Evolutionary conservation across 2,113 vertebrate species (phyloP).

Genomic region (Ciconia maguari): DNA sequence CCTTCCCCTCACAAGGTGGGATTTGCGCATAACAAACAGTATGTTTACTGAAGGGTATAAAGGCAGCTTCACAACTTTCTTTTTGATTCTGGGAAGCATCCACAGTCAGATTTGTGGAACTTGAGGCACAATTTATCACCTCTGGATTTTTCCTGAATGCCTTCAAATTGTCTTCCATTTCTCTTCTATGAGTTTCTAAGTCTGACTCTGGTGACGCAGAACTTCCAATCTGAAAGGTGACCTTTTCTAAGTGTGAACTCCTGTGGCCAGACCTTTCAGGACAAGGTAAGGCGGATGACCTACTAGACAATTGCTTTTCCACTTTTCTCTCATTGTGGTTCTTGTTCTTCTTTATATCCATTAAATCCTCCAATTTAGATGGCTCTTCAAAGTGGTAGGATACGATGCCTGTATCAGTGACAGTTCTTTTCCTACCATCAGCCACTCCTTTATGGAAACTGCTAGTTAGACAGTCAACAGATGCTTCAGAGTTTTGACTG

Average conservation of each 20-base stretch:
- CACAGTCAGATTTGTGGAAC: background rate
- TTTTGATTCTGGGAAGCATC: background rate
- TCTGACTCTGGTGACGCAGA: conserved; percentile 79
- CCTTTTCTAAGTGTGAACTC: conserved; percentile 66
- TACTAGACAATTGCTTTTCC: background rate
- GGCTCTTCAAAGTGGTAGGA: background rate
- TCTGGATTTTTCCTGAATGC: conserved; percentile 9
- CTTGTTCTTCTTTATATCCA: background rate
- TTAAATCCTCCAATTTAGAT: background rate
- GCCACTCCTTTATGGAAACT: background rate
- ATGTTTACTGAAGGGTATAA: background rate
- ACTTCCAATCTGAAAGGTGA: conserved; percentile 84
- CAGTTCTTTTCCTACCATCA: conserved; percentile 10
- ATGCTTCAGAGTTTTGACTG: background rate
- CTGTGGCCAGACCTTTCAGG: conserved; percentile 52
- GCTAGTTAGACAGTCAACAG: background rate
- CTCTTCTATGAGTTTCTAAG: conserved; percentile 68
- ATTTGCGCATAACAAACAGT: background rate
- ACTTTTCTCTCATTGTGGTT: background rate
- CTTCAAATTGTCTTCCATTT: conserved; percentile 61
- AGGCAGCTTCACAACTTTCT: background rate
- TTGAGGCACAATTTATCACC: background rate
- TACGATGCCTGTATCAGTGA: background rate
- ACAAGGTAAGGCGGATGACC: conserved; percentile 58
- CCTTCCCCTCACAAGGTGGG: background rate